A percentile compares a stretch with the other conserved stretches of the same genome.
phyloP scores from a whole-genome alignment of 2,888 invertebrate species.

The Amphiduros pacificus region DNA sequence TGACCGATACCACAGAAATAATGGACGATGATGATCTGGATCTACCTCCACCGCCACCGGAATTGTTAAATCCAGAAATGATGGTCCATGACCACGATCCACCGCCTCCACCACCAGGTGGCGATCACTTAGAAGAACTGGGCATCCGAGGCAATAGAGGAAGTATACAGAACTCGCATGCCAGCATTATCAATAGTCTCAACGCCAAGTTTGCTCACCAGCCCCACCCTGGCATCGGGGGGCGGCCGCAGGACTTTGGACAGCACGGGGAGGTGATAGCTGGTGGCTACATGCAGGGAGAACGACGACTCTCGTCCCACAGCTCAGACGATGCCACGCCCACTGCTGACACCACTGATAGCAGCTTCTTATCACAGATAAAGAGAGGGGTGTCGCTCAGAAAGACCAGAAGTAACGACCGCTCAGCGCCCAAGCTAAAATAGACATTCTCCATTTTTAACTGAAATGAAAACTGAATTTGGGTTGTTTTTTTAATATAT shows the following conservation, averaged over 20 bases:
- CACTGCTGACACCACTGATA: conserved; percentile 7
- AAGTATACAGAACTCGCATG: conserved; percentile 7
- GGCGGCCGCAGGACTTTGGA: neutral
- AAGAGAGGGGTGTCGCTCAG: conserved; percentile 10
- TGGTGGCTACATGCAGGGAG: no score
- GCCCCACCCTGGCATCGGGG: neutral
- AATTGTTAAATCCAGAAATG: conserved; percentile 7
- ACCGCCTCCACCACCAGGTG: neutral
- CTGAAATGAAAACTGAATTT: no score
- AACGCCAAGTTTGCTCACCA: conserved; percentile 4
- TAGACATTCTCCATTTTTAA: no score
- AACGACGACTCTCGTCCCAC: no score
- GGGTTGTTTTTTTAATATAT: no score
- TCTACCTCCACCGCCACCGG: conserved; percentile 16
- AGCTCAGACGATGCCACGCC: conserved; percentile 13
- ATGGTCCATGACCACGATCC: neutral
- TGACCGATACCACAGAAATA: neutral
- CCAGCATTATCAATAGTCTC: conserved; percentile 6
- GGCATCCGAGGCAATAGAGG: neutral
- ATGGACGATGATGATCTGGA: conserved; percentile 9
- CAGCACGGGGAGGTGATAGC: no score
- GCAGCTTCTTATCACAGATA: conserved; percentile 10
- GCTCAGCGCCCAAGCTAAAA: conserved; percentile 12
- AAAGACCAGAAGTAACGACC: conserved; percentile 5
- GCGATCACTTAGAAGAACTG: neutral